phyloP scores from a whole-genome alignment of 2,113 vertebrate genomes.

The Cyprinodon tularosa region DNA sequence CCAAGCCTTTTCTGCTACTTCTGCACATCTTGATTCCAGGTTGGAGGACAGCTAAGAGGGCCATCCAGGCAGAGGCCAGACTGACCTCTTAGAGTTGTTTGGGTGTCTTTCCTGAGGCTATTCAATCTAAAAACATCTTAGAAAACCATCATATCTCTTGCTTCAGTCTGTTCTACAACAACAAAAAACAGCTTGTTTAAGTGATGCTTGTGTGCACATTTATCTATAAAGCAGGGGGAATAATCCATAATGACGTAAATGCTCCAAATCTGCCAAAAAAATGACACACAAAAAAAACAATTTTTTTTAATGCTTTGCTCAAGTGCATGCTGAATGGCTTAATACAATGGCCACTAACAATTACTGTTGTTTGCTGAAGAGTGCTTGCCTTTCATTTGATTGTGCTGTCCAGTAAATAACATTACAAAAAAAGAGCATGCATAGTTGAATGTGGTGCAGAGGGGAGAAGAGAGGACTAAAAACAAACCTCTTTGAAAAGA shows the following conservation, averaged over 20 bases:
- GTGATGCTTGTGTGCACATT: constrained; percentile 4
- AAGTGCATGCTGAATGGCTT: constrained; percentile 48
- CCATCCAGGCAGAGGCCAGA: constrained; percentile 20
- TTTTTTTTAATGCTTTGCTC: constrained; percentile 11
- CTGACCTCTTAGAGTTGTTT: constrained; percentile 9
- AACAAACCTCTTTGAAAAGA: constrained; percentile 62
- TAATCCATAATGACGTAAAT: constrained; percentile 38
- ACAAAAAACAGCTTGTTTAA: constrained; percentile 2
- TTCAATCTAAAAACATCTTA: constrained; percentile 26
- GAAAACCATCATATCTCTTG: neutral
- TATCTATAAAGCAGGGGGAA: constrained; percentile 19
- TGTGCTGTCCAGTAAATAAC: constrained; percentile 53
- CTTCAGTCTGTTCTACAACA: neutral
- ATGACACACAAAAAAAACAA: constrained; percentile 3
- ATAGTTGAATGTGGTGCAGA: constrained; percentile 34
- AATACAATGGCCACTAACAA: constrained; percentile 57
- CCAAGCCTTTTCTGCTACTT: constrained; percentile 23
- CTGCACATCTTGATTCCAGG: constrained; percentile 44
- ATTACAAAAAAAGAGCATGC: constrained; percentile 46
- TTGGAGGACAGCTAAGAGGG: constrained; percentile 5
- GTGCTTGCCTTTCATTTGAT: constrained; percentile 66
- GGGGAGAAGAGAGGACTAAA: constrained; percentile 41
- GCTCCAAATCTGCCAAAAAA: constrained; percentile 29
- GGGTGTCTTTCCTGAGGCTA: constrained; percentile 10
- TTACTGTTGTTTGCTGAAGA: constrained; percentile 61